These are phyloP conservation scores for Lochmaea capreae DNA, from an alignment of 2,888 invertebrate genomes.

Conservation along the genomic window DNA sequence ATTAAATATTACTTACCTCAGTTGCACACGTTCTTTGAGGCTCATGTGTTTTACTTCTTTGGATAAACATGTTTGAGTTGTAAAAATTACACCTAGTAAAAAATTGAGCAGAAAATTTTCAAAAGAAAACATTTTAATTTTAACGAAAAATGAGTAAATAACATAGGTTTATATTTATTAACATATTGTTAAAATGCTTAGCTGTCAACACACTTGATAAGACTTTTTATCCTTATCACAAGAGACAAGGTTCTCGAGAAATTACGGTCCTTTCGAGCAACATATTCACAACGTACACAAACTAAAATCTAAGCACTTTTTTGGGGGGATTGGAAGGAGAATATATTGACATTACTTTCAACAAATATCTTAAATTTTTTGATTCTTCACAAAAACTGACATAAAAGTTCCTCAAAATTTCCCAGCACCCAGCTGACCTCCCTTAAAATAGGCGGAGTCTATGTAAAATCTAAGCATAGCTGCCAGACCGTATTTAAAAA, in stretches of 20 bases:
- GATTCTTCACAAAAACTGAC: constrained; percentile 27
- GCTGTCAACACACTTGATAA: constrained; percentile 48
- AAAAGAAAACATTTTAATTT: constrained; percentile 54
- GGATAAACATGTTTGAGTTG: constrained; percentile 44
- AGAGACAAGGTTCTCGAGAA: constrained; percentile 20
- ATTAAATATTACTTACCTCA: constrained; percentile 49
- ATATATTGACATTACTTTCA: constrained; percentile 22
- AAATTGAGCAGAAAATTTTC: constrained; percentile 47
- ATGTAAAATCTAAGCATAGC: not conserved
- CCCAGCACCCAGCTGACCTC: constrained; percentile 12
- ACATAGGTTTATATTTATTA: constrained; percentile 50
- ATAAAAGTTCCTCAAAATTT: constrained; percentile 14
- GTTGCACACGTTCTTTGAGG: constrained; percentile 48
- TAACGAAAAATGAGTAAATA: constrained; percentile 55
- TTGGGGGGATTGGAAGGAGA: not conserved
- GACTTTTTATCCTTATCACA: constrained; percentile 39
- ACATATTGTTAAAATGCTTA: constrained; percentile 52
- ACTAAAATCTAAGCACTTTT: constrained; percentile 15
- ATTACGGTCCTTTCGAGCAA: constrained; percentile 12
- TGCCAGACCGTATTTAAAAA: not conserved
- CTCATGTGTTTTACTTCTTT: constrained; percentile 52
- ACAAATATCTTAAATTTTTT: constrained; percentile 19
- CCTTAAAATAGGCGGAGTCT: constrained; percentile 15
- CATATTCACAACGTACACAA: constrained; percentile 21
- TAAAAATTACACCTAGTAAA: constrained; percentile 45